Evolutionary conservation across 2,888 invertebrate species (phyloP).

Genomic region (Harpalus rufipes): DNA sequence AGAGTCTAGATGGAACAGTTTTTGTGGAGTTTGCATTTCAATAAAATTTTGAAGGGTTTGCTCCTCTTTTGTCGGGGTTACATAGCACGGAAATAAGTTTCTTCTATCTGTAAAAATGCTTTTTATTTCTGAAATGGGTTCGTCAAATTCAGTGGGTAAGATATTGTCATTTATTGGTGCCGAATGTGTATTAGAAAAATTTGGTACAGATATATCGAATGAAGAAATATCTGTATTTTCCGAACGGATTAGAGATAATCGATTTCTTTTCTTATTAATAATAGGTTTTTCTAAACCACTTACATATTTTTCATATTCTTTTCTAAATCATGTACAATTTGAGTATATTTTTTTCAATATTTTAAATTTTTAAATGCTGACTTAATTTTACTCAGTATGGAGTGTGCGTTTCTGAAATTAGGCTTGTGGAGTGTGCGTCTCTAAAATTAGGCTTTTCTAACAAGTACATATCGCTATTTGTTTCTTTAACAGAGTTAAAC

Average conservation of each 20-base stretch:
- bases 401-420: background rate
- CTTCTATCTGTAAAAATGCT: background rate
- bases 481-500: background rate
- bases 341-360: background rate
- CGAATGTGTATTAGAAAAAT: background rate
- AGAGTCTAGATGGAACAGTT: too few species aligned
- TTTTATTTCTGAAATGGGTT: background rate
- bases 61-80: background rate
- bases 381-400: background rate
- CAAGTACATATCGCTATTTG: background rate
- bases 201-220: too few species aligned
- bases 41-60: too few species aligned
- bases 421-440: too few species aligned
- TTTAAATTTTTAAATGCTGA: background rate
- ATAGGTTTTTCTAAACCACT: background rate
- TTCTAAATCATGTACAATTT: background rate
- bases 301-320: background rate
- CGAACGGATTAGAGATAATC: background rate
- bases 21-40: too few species aligned
- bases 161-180: background rate
- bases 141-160: background rate
- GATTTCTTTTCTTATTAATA: background rate
- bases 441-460: too few species aligned
- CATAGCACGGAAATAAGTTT: background rate
- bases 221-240: background rate